phyloP scores from a whole-genome alignment of 2,888 invertebrate genomes.

The Cyclophora punctaria region DNA sequence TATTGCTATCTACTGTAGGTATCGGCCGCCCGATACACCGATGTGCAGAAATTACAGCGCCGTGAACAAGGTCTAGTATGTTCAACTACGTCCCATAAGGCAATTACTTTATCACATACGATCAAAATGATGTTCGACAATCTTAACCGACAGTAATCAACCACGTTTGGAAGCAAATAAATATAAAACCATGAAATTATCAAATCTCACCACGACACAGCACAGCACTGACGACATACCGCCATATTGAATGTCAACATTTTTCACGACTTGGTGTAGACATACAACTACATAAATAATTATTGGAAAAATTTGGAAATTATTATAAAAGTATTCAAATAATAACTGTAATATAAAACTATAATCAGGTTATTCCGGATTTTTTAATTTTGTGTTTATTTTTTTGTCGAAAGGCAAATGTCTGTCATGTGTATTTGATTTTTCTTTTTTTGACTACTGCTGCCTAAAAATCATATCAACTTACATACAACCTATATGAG shows the following conservation, averaged over 20 bases:
- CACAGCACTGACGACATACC: conserved; percentile 97
- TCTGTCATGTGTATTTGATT: conserved; percentile 48
- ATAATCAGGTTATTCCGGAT: conserved; percentile 28
- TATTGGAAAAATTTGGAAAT: conserved; percentile 24
- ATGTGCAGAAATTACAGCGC: conserved; percentile 51
- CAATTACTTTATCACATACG: conserved; percentile 30
- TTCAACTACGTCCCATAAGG: conserved; percentile 25
- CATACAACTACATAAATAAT: conserved; percentile 30
- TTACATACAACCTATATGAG: too few relatives aligned
- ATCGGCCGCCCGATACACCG: conserved; percentile 51
- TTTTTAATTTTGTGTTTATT: conserved; percentile 65
- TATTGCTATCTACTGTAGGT: conserved; percentile 50
- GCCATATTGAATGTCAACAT: conserved; percentile 93
- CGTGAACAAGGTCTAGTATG: conserved; percentile 28
- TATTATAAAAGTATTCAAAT: conserved; percentile 20
- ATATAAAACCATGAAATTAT: conserved; percentile 50
- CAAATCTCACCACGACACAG: conserved; percentile 94
- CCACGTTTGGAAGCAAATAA: conserved; percentile 37
- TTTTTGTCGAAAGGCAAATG: conserved; percentile 58
- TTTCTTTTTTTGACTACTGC: conserved; percentile 31
- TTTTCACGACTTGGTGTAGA: conserved; percentile 57
- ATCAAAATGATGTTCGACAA: conserved; percentile 25
- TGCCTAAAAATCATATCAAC: too few relatives aligned
- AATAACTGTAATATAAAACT: conserved; percentile 17
- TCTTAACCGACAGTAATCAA: conserved; percentile 29